phyloP scores from a whole-genome alignment of 2,888 invertebrate genomes.

The Argyresthia goedartella region DNA sequence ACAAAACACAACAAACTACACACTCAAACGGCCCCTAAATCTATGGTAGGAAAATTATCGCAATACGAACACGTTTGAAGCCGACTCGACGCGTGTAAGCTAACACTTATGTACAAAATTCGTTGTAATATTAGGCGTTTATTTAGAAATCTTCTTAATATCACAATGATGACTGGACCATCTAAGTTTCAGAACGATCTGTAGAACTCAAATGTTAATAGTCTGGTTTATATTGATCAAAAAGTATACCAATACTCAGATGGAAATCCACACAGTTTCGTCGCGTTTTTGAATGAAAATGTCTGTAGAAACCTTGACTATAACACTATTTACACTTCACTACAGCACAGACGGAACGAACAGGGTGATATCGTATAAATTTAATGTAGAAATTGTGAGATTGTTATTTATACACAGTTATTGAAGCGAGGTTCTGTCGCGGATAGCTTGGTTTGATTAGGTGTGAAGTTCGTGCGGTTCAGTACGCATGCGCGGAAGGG shows the following conservation, averaged over 20 bases:
- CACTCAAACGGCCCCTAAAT: conserved; percentile 16
- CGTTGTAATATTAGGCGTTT: conserved; percentile 29
- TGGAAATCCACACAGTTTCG: conserved; percentile 10
- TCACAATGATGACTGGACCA: conserved; percentile 14
- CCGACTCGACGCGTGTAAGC: conserved; percentile 23
- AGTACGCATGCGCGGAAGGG: conserved; percentile 56
- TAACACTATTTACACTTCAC: conserved; percentile 1
- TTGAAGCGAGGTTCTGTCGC: conserved; percentile 55
- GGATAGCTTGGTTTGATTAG: conserved; percentile 45
- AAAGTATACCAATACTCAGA: conserved; percentile 23
- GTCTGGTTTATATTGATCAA: conserved; percentile 58
- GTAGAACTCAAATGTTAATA: conserved; percentile 61
- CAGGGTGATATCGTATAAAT: conserved; percentile 44
- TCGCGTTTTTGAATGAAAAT: background rate
- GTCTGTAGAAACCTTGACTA: background rate
- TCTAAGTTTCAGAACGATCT: background rate
- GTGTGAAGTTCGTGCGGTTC: conserved; percentile 39
- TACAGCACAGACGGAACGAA: conserved; percentile 47
- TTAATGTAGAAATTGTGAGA: conserved; percentile 39
- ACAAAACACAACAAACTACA: conserved; percentile 14
- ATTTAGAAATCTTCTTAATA: conserved; percentile 8
- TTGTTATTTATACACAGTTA: conserved; percentile 64
- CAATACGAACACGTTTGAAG: conserved; percentile 11
- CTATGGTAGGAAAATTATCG: conserved; percentile 23
- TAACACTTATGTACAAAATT: conserved; percentile 21